These are phyloP conservation scores for Drosophila yakuba DNA, from an alignment of 1,140 invertebrate species.

Conservation along the genomic window DNA sequence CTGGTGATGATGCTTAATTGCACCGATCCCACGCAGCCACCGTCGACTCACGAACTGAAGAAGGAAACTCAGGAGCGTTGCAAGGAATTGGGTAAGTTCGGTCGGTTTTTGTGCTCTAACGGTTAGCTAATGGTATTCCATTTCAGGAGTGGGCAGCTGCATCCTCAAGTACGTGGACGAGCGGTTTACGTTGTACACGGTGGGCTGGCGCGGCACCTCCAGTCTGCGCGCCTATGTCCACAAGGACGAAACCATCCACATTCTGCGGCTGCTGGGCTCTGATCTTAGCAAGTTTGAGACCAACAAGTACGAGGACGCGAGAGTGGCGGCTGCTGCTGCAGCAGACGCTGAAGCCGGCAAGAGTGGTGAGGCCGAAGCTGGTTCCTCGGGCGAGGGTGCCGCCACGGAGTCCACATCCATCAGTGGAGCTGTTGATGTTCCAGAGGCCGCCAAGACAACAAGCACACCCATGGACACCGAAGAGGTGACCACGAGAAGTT, in stretches of 20 bases:
- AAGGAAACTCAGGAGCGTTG: constrained; percentile 88
- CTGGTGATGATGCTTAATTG: constrained; percentile 91
- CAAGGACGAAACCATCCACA: constrained; percentile 93
- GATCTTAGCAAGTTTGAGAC: constrained; percentile 90
- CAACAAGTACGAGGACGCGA: constrained; percentile 81
- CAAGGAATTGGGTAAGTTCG: constrained; percentile 88
- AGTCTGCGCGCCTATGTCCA: constrained; percentile 94
- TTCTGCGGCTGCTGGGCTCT: constrained; percentile 92
- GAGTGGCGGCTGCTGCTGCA: constrained; percentile 58
- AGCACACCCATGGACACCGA: constrained; percentile 20
- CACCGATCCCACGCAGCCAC: constrained; percentile 90
- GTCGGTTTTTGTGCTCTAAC: constrained; percentile 6
- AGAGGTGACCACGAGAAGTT: constrained; percentile 14
- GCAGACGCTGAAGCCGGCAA: constrained; percentile 19
- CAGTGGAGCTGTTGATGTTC: neutral
- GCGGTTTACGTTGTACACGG: constrained; percentile 88
- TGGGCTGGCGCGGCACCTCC: constrained; percentile 95
- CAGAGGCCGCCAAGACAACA: neutral
- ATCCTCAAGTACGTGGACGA: constrained; percentile 89
- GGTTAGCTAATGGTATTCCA: neutral
- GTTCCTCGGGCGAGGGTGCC: neutral
- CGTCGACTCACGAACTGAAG: constrained; percentile 88
- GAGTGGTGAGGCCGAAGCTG: constrained; percentile 3
- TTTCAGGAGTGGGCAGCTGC: constrained; percentile 90
- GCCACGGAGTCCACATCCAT: neutral